Percentiles rank a stretch among this genome's conserved stretches.
Evolutionary conservation across 2,888 invertebrate genomes (phyloP).

Genomic region (Synanthedon vespiformis): DNA sequence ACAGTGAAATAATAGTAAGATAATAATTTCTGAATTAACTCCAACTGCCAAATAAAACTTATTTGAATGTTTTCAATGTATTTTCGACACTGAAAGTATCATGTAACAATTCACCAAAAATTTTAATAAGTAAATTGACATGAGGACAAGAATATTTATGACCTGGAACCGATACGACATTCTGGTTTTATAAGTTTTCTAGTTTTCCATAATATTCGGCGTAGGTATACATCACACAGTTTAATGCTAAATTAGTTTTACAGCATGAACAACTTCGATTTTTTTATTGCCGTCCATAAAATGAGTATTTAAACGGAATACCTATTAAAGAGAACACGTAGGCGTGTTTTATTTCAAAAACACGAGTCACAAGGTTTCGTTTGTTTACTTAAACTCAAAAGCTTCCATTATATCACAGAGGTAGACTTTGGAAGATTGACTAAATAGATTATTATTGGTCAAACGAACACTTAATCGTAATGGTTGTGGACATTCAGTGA

Average conservation of each 20-base stretch:
- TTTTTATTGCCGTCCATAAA: neutral
- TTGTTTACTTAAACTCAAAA: neutral
- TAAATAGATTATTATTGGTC: constrained; percentile 20
- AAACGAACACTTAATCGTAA: constrained; percentile 32
- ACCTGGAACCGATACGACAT: too few relatives aligned
- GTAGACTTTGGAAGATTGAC: constrained; percentile 8
- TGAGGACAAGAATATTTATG: too few relatives aligned
- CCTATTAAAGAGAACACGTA: neutral
- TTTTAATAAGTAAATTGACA: too few relatives aligned
- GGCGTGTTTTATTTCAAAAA: constrained; percentile 2
- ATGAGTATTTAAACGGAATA: neutral
- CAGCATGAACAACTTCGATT: neutral
- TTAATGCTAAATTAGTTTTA: neutral
- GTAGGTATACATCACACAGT: neutral
- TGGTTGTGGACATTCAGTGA: constrained; percentile 39
- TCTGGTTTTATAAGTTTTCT: too few relatives aligned
- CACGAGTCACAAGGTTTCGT: neutral
- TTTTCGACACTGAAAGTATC: too few relatives aligned
- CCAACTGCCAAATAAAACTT: neutral
- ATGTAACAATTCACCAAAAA: too few relatives aligned
- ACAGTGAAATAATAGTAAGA: neutral
- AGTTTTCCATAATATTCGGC: too few relatives aligned
- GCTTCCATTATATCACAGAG: neutral
- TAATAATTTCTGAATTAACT: neutral
- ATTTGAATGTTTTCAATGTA: neutral